Base-by-base conservation (phyloP, 64 coral and sea anemone species). In the Anthopleura sola region DNA sequence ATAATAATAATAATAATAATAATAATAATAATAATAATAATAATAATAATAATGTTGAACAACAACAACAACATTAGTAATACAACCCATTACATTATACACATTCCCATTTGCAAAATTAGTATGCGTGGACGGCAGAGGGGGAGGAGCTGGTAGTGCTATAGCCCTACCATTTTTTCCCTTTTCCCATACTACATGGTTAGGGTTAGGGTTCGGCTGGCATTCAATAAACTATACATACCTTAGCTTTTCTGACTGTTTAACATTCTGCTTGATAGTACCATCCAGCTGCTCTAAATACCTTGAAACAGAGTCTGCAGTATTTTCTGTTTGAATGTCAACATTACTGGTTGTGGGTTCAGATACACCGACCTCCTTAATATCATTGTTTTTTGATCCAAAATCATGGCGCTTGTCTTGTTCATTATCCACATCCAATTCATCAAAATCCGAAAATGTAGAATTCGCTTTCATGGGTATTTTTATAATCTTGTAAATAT, bases 231-330 rank as follows among this genome's bases (percentile, higher is more conserved):
- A 21, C 19, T 60, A 60, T 24, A 60, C 57, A 60, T 60, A 60
- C 57, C 87, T 86, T 66, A 90, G 92, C 60, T 94, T 94, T 86
- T 94, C 78, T 55, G 87, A 89, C 68, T 83, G 60, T 64, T 86
- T 28, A 29, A 82, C 86, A 23, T 87, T 85, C 16, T n/a, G 29
- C 82, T 90, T 94, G 54, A 94, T 94, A 1, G 75, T 54, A n/a
- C 26, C 56, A 90, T 94, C 92, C 34, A 94, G 83, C 24, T 90
- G 75, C 49, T 87, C 36, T 38, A 94, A 39, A 29, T 86, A 94
- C n/a, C 68, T 82, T 33, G 33, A 37, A 23, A 81, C 44, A 10
- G 87, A 60, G 39, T 82, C 80, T 53, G 1, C 29, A 76, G 74
- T 19, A 71, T 71, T n/a, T 9, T 23, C 76, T 44, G 36, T 21